Conservation (phyloP, 2,888 invertebrate species). For the Tetrapedia diversipes region DNA sequence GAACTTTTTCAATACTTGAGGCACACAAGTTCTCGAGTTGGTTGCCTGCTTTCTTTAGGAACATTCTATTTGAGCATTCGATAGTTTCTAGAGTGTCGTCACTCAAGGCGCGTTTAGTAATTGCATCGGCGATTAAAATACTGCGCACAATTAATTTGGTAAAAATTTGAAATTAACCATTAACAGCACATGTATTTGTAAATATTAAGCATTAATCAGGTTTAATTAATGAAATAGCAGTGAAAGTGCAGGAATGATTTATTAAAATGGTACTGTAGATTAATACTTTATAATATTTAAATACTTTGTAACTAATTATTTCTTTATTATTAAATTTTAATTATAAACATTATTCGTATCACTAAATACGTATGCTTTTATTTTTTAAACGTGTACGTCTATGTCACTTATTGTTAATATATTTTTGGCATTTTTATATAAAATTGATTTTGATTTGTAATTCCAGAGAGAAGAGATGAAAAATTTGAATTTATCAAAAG, state of each 20-base stretch:
- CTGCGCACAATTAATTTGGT: constrained; percentile 36
- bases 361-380: neutral
- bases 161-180: constrained; percentile 20
- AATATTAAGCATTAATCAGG: neutral
- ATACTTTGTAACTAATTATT: neutral
- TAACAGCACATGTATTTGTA: neutral
- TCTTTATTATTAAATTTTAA: neutral
- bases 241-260: constrained; percentile 2
- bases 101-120: constrained; percentile 40
- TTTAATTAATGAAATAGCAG: neutral
- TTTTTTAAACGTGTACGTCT: neutral
- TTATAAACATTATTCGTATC: neutral
- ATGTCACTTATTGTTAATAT: neutral
- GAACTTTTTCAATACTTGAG: constrained; percentile 16
- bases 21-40: constrained; percentile 38
- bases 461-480: neutral
- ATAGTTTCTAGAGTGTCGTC: constrained; percentile 45
- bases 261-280: constrained; percentile 11
- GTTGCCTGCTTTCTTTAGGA: constrained; percentile 52
- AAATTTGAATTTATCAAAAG: neutral
- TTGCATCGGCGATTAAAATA: constrained; percentile 26
- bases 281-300: constrained; percentile 7
- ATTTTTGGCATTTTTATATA: neutral
- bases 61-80: constrained; percentile 30
- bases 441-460: neutral